phyloP scores from a whole-genome alignment of 1,140 invertebrate genomes.

The Drosophila miranda region DNA sequence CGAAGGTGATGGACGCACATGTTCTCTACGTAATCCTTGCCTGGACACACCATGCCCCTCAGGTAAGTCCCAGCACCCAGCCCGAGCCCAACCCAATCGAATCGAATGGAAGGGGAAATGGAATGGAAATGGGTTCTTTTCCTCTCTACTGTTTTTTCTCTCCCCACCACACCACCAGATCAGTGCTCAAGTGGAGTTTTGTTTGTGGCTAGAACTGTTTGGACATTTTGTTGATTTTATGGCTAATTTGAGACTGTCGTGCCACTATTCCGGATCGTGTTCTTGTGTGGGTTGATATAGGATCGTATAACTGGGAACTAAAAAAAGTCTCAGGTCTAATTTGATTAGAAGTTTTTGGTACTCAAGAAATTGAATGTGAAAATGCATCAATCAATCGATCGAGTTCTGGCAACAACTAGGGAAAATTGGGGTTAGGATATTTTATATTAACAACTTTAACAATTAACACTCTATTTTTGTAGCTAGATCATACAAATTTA shows the following conservation, averaged over 20 bases:
- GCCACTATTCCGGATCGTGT: slow-evolving; percentile 19
- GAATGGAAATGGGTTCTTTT: background rate
- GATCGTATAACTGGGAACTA: background rate
- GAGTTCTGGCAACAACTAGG: too few relatives aligned
- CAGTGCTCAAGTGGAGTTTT: slow-evolving; percentile 50
- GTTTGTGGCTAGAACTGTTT: slow-evolving; percentile 7
- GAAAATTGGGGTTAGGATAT: background rate
- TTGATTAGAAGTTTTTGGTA: background rate
- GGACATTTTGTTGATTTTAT: slow-evolving; percentile 48
- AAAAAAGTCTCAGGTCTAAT: background rate
- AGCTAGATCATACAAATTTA: too few relatives aligned
- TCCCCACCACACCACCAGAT: slow-evolving; percentile 5
- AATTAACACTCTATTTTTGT: background rate
- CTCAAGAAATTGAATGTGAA: background rate
- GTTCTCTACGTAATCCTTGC: slow-evolving; percentile 87
- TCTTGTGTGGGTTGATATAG: slow-evolving; percentile 27
- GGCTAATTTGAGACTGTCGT: slow-evolving; percentile 65
- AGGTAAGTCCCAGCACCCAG: slow-evolving; percentile 80
- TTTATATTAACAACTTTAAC: background rate
- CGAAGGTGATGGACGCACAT: slow-evolving; percentile 91
- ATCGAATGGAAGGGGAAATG: slow-evolving; percentile 6
- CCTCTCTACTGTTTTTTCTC: slow-evolving; percentile 36
- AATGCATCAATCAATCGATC: background rate
- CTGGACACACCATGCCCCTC: slow-evolving; percentile 89
- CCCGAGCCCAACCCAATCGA: slow-evolving; percentile 12